Evolutionary conservation across 2,797 vertebrate species (phyloP).

Genomic region (Micrastur ruficollis): DNA sequence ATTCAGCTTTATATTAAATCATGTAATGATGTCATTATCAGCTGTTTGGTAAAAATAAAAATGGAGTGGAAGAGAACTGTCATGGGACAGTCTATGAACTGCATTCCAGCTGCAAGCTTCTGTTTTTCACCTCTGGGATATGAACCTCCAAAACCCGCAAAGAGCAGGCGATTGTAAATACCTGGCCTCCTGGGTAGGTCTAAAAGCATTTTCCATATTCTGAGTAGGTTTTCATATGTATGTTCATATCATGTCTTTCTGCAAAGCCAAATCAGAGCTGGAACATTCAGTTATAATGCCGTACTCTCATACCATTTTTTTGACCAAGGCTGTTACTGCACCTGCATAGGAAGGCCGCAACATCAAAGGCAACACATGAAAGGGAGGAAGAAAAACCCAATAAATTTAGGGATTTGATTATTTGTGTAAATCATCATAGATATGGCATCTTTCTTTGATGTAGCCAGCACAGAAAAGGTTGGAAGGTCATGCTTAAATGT

Average conservation of each 20-base stretch:
- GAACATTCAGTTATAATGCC: background rate
- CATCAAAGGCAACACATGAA: conserved; percentile 55
- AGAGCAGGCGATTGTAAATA: background rate
- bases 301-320: background rate
- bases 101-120: background rate
- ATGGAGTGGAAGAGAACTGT: background rate
- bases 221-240: background rate
- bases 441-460: conserved; percentile 29
- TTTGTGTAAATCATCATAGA: conserved; percentile 34
- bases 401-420: conserved; percentile 20
- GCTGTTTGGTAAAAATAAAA: background rate
- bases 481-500: background rate
- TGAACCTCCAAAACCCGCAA: background rate
- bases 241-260: background rate
- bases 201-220: background rate
- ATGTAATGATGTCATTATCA: background rate
- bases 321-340: background rate
- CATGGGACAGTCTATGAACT: background rate
- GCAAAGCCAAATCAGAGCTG: background rate
- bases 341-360: background rate
- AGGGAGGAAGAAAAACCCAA: background rate
- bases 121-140: background rate
- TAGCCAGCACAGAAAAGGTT: background rate
- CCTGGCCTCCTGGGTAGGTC: background rate
- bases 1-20: background rate